Conservation (phyloP, 2,113 vertebrate genomes). For the Solenodon paradoxus region DNA sequence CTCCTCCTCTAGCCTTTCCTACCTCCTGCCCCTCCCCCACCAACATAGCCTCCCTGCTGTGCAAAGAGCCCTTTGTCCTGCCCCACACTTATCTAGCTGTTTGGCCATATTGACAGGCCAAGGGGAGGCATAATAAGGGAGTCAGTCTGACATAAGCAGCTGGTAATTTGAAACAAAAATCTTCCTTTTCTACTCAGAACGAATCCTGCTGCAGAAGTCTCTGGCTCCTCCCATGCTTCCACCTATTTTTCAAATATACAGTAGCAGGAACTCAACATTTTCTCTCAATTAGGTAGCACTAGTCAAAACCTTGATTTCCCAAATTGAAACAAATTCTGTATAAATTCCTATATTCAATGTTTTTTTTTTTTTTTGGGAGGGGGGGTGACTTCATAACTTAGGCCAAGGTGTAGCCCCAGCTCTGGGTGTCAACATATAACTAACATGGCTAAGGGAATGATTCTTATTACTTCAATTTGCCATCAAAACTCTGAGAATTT, state of each 20-base stretch:
- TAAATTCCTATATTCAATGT: background rate
- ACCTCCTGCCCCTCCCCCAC: conserved; percentile 74
- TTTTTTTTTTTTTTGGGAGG: no score
- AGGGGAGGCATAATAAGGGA: conserved; percentile 77
- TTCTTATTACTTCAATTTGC: conserved; percentile 9
- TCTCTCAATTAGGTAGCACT: conserved; percentile 21
- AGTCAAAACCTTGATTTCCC: conserved; percentile 48
- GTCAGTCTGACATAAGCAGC: conserved; percentile 77
- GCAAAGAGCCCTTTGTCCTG: conserved; percentile 80
- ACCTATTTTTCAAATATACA: conserved; percentile 61
- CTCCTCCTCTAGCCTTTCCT: conserved; percentile 57
- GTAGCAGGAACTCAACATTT: conserved; percentile 49
- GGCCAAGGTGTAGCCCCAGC: background rate
- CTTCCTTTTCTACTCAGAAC: conserved; percentile 70
- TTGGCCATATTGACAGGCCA: conserved; percentile 79
- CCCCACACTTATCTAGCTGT: conserved; percentile 78
- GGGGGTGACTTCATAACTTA: background rate
- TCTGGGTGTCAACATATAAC: background rate
- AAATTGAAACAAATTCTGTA: conserved; percentile 4
- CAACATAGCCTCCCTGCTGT: conserved; percentile 70
- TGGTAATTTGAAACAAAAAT: conserved; percentile 78
- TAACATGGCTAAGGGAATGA: background rate
- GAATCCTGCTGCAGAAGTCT: conserved; percentile 64
- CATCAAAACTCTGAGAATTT: conserved; percentile 44
- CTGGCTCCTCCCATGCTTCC: conserved; percentile 55